Base-by-base conservation (phyloP, 2,888 invertebrate genomes). In the Latrodectus elegans region DNA sequence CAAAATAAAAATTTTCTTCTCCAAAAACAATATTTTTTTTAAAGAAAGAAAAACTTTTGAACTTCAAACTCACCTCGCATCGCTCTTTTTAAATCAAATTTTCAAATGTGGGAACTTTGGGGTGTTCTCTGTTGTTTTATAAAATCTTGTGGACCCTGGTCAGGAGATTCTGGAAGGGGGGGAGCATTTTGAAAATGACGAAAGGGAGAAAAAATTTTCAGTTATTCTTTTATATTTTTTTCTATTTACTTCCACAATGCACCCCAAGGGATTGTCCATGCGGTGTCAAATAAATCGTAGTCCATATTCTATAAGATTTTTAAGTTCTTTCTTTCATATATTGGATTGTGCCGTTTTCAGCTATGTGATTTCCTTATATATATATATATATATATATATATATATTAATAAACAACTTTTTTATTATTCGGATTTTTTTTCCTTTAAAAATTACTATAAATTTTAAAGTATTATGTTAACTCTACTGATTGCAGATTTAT, bases 21-120 rank as follows among this genome's bases (percentile, higher is more conserved):
- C 55, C 55, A 53, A 53, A 74, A 53, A 74, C 74, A 53, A 22
- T 52, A 55, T 74, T 74, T 72, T 81, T 74, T 71, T 51, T 49
- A n/a, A 71, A 71, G 17, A 71, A 75, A 70, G 68, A 74, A 82
- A 82, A 82, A 70, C 68, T 82, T 75, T 75, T 75, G 55, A 75
- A 55, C 70, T 75, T 82, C 75, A 60, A 72, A 12, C 67, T 22
- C 52, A 15, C 17, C 51, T 14, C 64, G n/a, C 64, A 67, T 22
- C 55, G 55, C 72, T 65, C 52, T 72, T 76, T 65, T 81, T 26
- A 87, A 87, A 87, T 87, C 81, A 76, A 81, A 87, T 87, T 87
- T 74, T 78, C 17, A 67, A 64, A 26, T 84, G 84, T 55, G 64
- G 71, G 72, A 73, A 70, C 14, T 81, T 86, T 70, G 38, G 38